Evolutionary conservation across 2,113 vertebrate species (phyloP).

Genomic region (Dipodomys ordii): DNA sequence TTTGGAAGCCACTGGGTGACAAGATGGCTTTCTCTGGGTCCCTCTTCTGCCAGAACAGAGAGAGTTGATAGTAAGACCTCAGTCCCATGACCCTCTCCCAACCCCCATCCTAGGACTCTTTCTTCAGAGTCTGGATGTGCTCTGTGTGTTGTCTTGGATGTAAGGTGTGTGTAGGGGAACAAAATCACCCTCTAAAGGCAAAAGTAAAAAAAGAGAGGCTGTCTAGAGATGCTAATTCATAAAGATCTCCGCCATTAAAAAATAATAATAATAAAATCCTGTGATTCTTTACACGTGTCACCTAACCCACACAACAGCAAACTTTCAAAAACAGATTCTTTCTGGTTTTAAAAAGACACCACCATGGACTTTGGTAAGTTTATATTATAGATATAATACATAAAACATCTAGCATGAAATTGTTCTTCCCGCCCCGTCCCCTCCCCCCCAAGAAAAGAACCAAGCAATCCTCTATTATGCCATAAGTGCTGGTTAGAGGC

Average conservation of each 20-base stretch:
- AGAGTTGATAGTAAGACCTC: not conserved
- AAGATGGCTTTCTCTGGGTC: not conserved
- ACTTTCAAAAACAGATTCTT: constrained; percentile 71
- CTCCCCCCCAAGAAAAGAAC: constrained; percentile 56
- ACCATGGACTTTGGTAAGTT: constrained; percentile 75
- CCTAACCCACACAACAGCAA: constrained; percentile 70
- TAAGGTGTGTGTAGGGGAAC: not conserved
- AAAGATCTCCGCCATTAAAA: constrained; percentile 26
- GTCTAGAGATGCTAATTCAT: not conserved
- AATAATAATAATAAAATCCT: constrained; percentile 66
- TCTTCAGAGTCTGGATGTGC: not conserved
- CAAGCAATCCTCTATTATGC: constrained; percentile 33
- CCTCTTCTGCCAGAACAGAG: not conserved
- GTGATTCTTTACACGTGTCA: constrained; percentile 85
- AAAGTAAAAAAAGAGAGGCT: not conserved
- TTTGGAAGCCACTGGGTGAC: not conserved
- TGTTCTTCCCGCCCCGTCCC: not conserved
- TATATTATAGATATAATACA: constrained; percentile 82
- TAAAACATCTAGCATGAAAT: constrained; percentile 71
- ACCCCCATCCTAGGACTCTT: not conserved
- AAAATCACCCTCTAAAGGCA: not conserved
- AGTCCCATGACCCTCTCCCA: fast-evolving
- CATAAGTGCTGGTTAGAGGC: constrained; percentile 17
- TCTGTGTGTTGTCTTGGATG: not conserved
- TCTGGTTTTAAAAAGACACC: constrained; percentile 78